Percentiles rank a stretch among this genome's conserved stretches.
Conservation (phyloP, 2,888 invertebrate genomes). For the Drosophila nr. fundita region DNA sequence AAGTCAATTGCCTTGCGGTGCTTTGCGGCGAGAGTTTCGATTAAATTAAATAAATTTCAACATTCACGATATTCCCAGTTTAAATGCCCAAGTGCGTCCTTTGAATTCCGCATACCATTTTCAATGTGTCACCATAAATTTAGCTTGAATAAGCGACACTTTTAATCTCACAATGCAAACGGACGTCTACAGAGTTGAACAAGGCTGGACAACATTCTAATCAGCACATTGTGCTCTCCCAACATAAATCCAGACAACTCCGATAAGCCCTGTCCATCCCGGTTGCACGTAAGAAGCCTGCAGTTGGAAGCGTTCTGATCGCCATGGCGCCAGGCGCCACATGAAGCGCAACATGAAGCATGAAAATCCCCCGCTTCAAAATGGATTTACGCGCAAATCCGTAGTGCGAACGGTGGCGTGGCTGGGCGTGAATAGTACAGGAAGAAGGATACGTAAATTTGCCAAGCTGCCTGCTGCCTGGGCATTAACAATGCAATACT, state of each 20-base stretch:
- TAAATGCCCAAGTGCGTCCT: conserved; percentile 19
- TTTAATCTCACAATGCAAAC: conserved; percentile 61
- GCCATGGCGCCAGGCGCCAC: conserved; percentile 32
- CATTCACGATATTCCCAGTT: conserved; percentile 28
- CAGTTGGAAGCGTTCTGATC: conserved; percentile 40
- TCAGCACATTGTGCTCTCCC: conserved; percentile 56
- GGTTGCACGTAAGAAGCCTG: conserved; percentile 27
- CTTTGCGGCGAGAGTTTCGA: conserved; percentile 43
- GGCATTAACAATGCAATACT: conserved; percentile 56
- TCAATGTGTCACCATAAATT: conserved; percentile 63
- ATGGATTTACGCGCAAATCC: conserved; percentile 63
- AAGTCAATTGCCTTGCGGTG: conserved; percentile 30
- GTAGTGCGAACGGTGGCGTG: conserved; percentile 38
- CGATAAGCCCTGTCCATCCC: conserved; percentile 61
- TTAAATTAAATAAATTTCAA: conserved; percentile 62
- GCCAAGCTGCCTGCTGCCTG: conserved; percentile 55
- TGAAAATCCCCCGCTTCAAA: conserved; percentile 67
- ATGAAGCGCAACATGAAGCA: conserved; percentile 56
- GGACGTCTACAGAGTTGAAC: conserved; percentile 1
- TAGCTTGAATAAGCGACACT: conserved; percentile 58
- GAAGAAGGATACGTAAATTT: conserved; percentile 62
- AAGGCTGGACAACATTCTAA: conserved; percentile 45
- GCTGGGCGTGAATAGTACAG: conserved; percentile 25
- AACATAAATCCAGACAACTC: conserved; percentile 65
- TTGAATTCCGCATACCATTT: conserved; percentile 10